A percentile compares a stretch with the other conserved stretches of the same genome.
phyloP scores from a whole-genome alignment of 2,113 vertebrate species.

The Hemiprocne comata region DNA sequence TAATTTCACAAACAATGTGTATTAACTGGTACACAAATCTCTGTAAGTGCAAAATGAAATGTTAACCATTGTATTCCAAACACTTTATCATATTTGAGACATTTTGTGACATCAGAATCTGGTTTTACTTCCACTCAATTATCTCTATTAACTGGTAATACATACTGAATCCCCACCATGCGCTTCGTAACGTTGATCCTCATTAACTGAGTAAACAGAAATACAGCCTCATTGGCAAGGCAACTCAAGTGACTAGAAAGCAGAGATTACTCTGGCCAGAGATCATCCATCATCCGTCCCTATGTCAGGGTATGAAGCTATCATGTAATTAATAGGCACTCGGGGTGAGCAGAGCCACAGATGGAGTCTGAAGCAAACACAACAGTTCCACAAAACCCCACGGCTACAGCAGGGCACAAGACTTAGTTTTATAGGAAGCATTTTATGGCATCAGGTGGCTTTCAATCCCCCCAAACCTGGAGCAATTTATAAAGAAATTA shows the following conservation, averaged over 20 bases:
- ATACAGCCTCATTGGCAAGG: not conserved
- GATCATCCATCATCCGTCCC: not conserved
- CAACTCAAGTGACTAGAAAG: not conserved
- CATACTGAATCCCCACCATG: constrained; percentile 26
- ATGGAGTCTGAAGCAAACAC: not conserved
- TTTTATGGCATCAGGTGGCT: not conserved
- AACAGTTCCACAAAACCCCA: not conserved
- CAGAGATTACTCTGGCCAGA: not conserved
- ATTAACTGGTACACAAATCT: constrained; percentile 4
- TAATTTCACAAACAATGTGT: not conserved
- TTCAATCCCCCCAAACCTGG: not conserved
- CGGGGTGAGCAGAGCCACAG: not conserved
- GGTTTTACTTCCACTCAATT: constrained; percentile 65
- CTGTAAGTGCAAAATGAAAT: not conserved
- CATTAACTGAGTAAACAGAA: constrained; percentile 59
- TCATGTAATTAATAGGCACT: not conserved
- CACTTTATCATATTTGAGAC: constrained; percentile 35
- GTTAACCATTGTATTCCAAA: constrained; percentile 28
- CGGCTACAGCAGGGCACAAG: not conserved
- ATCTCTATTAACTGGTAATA: constrained; percentile 47
- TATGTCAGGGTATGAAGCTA: not conserved
- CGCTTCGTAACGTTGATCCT: not conserved
- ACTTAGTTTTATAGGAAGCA: not conserved
- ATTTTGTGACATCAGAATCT: constrained; percentile 52
- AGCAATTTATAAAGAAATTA: not conserved